phyloP scores from a whole-genome alignment of 2,888 invertebrate genomes.

The Byasa hedistus region DNA sequence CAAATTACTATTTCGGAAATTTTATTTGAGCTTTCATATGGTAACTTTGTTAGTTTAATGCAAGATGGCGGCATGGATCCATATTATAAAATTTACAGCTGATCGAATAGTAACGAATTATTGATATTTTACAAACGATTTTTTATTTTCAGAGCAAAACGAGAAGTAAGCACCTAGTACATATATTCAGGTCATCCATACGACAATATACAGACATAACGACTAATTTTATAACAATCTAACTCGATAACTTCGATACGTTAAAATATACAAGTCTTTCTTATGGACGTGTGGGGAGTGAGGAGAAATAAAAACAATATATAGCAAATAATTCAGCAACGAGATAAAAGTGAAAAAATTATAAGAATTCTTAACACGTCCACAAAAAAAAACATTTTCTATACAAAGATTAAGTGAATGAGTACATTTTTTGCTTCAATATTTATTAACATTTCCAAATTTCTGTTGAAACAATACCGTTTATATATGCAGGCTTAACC shows the following conservation, averaged over 20 bases:
- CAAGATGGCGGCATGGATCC: constrained; percentile 1
- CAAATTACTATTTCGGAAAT: constrained; percentile 5
- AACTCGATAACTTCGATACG: constrained; percentile 59
- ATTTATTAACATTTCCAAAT: constrained; percentile 26
- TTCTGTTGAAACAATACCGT: constrained; percentile 29
- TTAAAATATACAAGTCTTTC: constrained; percentile 35
- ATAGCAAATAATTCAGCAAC: background rate
- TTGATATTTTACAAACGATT: too few relatives aligned
- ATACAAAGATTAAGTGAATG: constrained; percentile 32
- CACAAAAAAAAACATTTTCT: constrained; percentile 17
- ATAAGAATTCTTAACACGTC: constrained; percentile 6
- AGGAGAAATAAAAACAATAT: background rate
- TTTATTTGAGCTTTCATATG: constrained; percentile 21
- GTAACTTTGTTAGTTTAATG: constrained; percentile 16
- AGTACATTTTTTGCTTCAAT: constrained; percentile 9
- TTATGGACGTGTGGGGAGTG: constrained; percentile 27
- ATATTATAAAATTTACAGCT: background rate
- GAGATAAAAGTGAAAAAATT: background rate
- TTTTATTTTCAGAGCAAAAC: too few relatives aligned
- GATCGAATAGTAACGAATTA: too few relatives aligned
- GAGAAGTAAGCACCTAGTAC: constrained; percentile 53
- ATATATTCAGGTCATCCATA: constrained; percentile 57
- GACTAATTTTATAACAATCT: constrained; percentile 65
- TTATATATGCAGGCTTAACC: constrained; percentile 23
- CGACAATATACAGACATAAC: constrained; percentile 62